Conservation (phyloP, 1,140 invertebrate species). For the Bombus picipes region DNA sequence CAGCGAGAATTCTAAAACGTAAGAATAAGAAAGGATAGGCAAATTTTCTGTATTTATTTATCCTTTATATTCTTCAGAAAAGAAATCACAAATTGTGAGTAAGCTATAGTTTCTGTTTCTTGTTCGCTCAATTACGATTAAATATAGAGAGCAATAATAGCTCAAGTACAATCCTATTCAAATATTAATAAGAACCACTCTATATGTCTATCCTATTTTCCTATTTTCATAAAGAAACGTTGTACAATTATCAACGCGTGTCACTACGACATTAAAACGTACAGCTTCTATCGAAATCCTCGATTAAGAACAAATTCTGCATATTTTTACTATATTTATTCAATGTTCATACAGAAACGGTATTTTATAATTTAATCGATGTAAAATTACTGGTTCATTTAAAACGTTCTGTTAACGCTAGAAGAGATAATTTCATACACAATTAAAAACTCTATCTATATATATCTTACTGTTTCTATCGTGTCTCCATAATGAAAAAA, state of each 20-base stretch:
- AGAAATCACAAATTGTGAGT: background rate
- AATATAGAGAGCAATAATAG: background rate
- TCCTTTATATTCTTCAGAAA: background rate
- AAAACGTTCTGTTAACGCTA: background rate
- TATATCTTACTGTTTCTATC: background rate
- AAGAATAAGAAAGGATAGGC: background rate
- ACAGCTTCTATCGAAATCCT: background rate
- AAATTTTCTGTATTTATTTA: background rate
- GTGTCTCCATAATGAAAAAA: background rate
- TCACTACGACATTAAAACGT: background rate
- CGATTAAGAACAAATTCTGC: background rate
- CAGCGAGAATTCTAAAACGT: too few relatives aligned
- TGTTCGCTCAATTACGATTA: background rate
- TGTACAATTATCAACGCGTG: too few relatives aligned
- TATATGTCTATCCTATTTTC: too few relatives aligned
- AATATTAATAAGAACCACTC: background rate
- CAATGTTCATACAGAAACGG: too few relatives aligned
- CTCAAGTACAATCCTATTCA: background rate
- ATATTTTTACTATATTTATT: background rate
- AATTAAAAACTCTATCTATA: too few relatives aligned
- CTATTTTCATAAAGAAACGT: too few relatives aligned
- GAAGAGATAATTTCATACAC: background rate
- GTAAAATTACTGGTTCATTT: background rate
- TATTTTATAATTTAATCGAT: background rate
- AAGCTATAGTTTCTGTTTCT: background rate